Percentiles rank a stretch among this genome's conserved stretches.
Conservation (phyloP, 2,888 invertebrate genomes). For the Seira ritae region DNA sequence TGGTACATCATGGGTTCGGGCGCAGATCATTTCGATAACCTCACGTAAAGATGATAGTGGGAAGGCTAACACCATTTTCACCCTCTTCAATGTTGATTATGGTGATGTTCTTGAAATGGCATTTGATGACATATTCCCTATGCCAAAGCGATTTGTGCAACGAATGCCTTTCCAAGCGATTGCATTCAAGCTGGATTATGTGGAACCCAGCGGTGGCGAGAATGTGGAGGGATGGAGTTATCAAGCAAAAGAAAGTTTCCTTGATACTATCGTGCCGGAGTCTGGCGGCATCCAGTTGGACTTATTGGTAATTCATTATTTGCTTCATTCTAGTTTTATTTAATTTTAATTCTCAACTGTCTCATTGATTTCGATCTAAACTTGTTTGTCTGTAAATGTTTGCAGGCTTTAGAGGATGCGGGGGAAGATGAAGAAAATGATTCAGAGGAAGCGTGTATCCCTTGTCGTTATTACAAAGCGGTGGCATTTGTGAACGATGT, state of each 20-base stretch:
- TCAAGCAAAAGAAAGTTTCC: constrained; percentile 31
- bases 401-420: constrained; percentile 43
- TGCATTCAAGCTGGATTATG: constrained; percentile 51
- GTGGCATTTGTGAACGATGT: constrained; percentile 20
- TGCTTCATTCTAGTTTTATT: no score
- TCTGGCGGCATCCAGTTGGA: constrained; percentile 4
- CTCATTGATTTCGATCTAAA: neutral
- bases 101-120: constrained; percentile 41
- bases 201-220: constrained; percentile 37
- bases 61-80: no score
- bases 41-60: no score
- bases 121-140: constrained; percentile 48
- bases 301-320: constrained; percentile 48
- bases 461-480: constrained; percentile 50
- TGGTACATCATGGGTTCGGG: no score
- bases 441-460: neutral
- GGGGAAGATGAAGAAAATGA: constrained; percentile 3
- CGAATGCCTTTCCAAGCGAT: constrained; percentile 64
- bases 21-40: no score
- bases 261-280: constrained; percentile 37
- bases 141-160: constrained; percentile 41
- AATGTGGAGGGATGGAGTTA: constrained; percentile 25
- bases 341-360: neutral
- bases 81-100: constrained; percentile 61
- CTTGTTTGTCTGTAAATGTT: no score